Base-by-base conservation (phyloP, 2,113 vertebrate genomes). In the Leptodactylus fuscus region DNA sequence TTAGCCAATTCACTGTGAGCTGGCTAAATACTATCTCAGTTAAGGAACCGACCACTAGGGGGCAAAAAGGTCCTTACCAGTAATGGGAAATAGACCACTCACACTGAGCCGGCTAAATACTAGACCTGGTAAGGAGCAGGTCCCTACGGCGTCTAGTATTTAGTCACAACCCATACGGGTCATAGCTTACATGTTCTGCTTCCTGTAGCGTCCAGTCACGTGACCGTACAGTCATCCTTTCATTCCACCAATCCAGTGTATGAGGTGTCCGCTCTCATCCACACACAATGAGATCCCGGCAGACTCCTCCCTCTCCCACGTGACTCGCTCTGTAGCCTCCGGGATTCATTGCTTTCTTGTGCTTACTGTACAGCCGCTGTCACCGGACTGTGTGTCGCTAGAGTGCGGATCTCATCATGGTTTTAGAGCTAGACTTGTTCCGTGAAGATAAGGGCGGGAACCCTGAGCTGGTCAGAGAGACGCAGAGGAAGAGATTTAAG, bases 381-480 rank as follows among this genome's bases (percentile, higher is more conserved):
- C 29, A 16, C 0, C 22, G 22, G 1, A 55, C n/a, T 58, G 58
- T 27, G 0, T 34, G 1, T 18, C 4, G 15, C 2, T n/a, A 36
- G 15, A 29, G 29, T 32, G 46, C 20, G 27, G 46, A 0, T 60
- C 87, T 76, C 82, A 90, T 86, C 27, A 98, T 98, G 97, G 97
- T 99, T 91, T 93, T 99, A 77, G 97, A 99, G 75, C 87, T 98
- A 87, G 97, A 99, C 87, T 90, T 96, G 73, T 98, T 99, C 90
- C 95, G 97, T 38, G 93, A 93, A 62, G 97, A 99, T 86, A 98
- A 99, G 91, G 97, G 97, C 48, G 97, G 97, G 0, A 95, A 98
- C 51, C 97, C 96, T 1, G 96, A 94, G 85, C 87, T 93, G 41
- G 78, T 98, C 84, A 94, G 96, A 16, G 96, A 97, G 81, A 94